Evolutionary conservation across 2,113 vertebrate species (phyloP).

Genomic region (Melozone crissalis): DNA sequence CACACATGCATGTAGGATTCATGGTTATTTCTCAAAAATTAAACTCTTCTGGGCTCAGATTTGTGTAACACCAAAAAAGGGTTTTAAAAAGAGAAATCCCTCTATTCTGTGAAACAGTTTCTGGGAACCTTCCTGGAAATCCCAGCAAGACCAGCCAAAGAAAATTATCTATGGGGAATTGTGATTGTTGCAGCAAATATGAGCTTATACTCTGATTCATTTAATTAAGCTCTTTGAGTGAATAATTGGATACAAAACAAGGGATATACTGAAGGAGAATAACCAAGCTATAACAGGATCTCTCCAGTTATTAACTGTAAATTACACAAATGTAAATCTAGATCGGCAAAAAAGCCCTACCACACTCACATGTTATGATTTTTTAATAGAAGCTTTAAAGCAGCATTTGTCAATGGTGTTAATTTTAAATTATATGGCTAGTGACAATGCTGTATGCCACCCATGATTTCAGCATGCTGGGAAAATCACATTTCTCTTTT

Average conservation of each 20-base stretch:
- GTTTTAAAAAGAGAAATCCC: slow-evolving; percentile 49
- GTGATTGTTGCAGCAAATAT: slow-evolving; percentile 54
- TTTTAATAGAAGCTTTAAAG: slow-evolving; percentile 31
- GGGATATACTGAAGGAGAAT: slow-evolving; percentile 11
- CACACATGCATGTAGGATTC: slow-evolving; percentile 39
- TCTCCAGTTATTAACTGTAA: neutral
- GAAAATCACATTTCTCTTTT: slow-evolving; percentile 17
- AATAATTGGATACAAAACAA: slow-evolving; percentile 50
- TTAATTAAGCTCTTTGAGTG: slow-evolving; percentile 37
- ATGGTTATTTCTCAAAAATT: slow-evolving; percentile 50
- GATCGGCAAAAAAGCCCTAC: neutral
- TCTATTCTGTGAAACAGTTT: slow-evolving; percentile 52
- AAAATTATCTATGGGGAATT: slow-evolving; percentile 61
- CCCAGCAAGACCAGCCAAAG: slow-evolving; percentile 53
- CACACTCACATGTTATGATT: neutral
- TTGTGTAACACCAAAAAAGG: slow-evolving; percentile 40
- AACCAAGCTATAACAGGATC: slow-evolving; percentile 25
- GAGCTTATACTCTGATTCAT: slow-evolving; percentile 52
- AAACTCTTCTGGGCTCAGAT: slow-evolving; percentile 51
- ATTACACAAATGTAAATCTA: slow-evolving; percentile 4
- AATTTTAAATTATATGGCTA: slow-evolving; percentile 40
- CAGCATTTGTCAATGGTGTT: slow-evolving; percentile 10
- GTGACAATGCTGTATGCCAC: slow-evolving; percentile 21
- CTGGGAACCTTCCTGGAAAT: slow-evolving; percentile 63
- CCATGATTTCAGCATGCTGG: slow-evolving; percentile 9